phyloP scores from a whole-genome alignment of 2,113 vertebrate genomes.

The Xiphophorus couchianus region DNA sequence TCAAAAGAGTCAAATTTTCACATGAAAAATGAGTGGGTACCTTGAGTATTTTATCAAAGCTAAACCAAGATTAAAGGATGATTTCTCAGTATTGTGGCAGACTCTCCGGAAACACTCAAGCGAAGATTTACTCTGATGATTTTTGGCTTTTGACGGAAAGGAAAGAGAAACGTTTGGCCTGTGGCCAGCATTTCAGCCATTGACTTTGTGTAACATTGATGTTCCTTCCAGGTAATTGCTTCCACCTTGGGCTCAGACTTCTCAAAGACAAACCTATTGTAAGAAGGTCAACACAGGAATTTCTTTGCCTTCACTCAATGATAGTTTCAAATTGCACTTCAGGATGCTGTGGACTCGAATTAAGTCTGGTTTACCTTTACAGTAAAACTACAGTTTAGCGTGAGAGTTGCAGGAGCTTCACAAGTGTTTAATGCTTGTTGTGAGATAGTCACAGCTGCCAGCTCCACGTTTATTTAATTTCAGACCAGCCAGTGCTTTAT shows the following conservation, averaged over 20 bases:
- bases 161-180: constrained; percentile 27
- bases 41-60: background rate
- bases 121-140: background rate
- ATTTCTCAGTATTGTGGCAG: background rate
- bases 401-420: constrained; percentile 17
- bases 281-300: constrained; percentile 37
- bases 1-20: no score
- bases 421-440: constrained; percentile 18
- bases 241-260: constrained; percentile 56
- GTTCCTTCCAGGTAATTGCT: constrained; percentile 68
- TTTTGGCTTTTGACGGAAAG: background rate
- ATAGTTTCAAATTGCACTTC: constrained; percentile 52
- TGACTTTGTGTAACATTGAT: constrained; percentile 47
- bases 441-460: background rate
- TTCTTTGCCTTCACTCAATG: constrained; percentile 29
- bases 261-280: constrained; percentile 46
- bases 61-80: background rate
- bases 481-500: constrained; percentile 6
- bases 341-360: constrained; percentile 32
- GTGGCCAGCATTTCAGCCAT: constrained; percentile 39
- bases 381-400: constrained; percentile 16
- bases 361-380: constrained; percentile 15
- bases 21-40: no score
- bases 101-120: background rate
- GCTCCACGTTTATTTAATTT: constrained; percentile 14